Evolutionary conservation across 2,888 invertebrate genomes (phyloP).

Genomic region (Chromoteleia sp.): DNA sequence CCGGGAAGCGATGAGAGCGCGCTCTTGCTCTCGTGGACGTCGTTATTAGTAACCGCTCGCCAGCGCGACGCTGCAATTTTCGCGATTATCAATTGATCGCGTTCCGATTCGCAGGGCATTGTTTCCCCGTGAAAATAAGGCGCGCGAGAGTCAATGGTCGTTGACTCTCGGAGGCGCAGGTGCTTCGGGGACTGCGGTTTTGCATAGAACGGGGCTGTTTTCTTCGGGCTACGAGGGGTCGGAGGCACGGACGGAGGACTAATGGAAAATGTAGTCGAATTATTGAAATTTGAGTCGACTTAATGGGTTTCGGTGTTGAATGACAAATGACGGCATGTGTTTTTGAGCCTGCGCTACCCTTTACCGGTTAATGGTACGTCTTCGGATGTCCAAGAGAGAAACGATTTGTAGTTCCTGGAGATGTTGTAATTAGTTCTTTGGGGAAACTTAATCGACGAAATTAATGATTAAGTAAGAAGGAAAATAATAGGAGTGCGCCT

Average conservation of each 20-base stretch:
- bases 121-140: too few species aligned
- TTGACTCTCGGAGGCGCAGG: constrained; percentile 10
- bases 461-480: background rate
- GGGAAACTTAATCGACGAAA: background rate
- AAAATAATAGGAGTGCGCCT: too few species aligned
- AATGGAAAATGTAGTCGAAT: constrained; percentile 47
- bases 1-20: constrained; percentile 71
- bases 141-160: too few species aligned
- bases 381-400: constrained; percentile 45
- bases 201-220: constrained; percentile 27
- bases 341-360: constrained; percentile 26
- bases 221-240: constrained; percentile 6
- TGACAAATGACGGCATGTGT: constrained; percentile 58
- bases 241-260: constrained; percentile 1
- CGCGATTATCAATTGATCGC: background rate
- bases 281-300: constrained; percentile 49
- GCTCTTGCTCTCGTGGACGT: constrained; percentile 67
- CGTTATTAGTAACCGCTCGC: background rate
- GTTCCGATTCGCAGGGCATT: too few species aligned
- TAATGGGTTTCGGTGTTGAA: constrained; percentile 48
- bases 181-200: constrained; percentile 31
- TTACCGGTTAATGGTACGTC: constrained; percentile 29
- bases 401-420: constrained; percentile 40
- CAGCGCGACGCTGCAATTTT: background rate
- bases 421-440: constrained; percentile 8